Evolutionary conservation across 2,888 invertebrate genomes (phyloP).

Genomic region (Thelaira solivaga): DNA sequence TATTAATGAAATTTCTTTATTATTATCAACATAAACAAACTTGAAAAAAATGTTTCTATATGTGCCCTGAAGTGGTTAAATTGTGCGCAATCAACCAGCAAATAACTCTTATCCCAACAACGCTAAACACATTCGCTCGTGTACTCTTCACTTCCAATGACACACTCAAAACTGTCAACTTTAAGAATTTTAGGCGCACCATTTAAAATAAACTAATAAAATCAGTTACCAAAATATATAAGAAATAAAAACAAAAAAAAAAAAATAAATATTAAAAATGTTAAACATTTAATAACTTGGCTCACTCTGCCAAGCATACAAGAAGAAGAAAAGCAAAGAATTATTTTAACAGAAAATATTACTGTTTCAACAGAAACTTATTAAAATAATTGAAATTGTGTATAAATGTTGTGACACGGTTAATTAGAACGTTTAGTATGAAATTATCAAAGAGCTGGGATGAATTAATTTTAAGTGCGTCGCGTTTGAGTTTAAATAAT

Average conservation of each 20-base stretch:
- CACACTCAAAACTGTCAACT: constrained; percentile 41
- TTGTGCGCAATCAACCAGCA: constrained; percentile 4
- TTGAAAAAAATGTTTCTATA: constrained; percentile 12
- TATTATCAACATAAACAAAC: constrained; percentile 20
- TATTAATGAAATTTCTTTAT: constrained; percentile 40
- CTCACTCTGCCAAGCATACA: constrained; percentile 7
- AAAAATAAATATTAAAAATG: constrained; percentile 27
- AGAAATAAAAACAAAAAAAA: constrained; percentile 8
- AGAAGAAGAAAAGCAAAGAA: constrained; percentile 31
- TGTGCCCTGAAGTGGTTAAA: constrained; percentile 7
- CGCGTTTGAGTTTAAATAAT: constrained; percentile 74
- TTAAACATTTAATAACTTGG: constrained; percentile 35
- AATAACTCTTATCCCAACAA: constrained; percentile 20
- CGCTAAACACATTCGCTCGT: constrained; percentile 7
- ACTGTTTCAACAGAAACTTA: background rate
- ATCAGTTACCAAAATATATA: background rate
- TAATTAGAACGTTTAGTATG: constrained; percentile 69
- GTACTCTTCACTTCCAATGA: constrained; percentile 26
- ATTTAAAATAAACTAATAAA: constrained; percentile 16
- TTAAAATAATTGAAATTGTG: constrained; percentile 32
- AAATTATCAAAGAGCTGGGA: constrained; percentile 76
- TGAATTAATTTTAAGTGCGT: constrained; percentile 76
- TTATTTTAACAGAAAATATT: constrained; percentile 16
- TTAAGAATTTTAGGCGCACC: constrained; percentile 17
- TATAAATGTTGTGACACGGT: constrained; percentile 56